phyloP scores from a whole-genome alignment of 2,113 vertebrate species.

The Chionis minor region DNA sequence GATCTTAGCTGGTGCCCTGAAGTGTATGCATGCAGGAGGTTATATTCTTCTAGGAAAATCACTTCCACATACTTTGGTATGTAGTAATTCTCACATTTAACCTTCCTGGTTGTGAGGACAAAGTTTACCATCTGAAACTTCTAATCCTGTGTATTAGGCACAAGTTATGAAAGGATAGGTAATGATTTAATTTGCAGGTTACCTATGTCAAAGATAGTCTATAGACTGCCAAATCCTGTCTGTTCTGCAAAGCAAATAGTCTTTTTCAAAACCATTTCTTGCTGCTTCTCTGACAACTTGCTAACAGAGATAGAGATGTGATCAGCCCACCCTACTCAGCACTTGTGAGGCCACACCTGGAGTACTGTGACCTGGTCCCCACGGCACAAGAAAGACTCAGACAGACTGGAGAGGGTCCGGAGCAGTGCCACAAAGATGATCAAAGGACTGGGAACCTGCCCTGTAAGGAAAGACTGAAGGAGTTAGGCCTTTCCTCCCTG shows the following conservation, averaged over 20 bases:
- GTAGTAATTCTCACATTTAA: slow-evolving; percentile 9
- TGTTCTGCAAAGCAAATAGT: neutral
- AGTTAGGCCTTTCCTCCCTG: neutral
- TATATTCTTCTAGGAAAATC: slow-evolving; percentile 9
- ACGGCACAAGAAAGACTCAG: accelerated
- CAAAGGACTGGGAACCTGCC: neutral
- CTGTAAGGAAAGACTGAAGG: neutral
- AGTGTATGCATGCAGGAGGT: slow-evolving; percentile 31
- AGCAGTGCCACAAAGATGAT: neutral
- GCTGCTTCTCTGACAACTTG: neutral
- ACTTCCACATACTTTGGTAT: slow-evolving; percentile 70
- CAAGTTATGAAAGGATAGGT: neutral
- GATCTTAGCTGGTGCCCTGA: neutral
- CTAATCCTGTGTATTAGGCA: neutral
- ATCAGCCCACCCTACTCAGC: neutral
- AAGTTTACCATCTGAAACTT: neutral
- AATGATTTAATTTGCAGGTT: neutral
- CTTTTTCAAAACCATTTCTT: neutral
- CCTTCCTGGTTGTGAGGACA: neutral
- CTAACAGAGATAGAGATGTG: neutral
- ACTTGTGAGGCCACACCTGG: neutral
- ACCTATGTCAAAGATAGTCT: neutral
- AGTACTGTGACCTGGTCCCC: neutral
- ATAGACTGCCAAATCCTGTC: neutral
- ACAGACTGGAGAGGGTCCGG: neutral